Conservation (phyloP, 2,797 vertebrate genomes). For the Paguma larvata region DNA sequence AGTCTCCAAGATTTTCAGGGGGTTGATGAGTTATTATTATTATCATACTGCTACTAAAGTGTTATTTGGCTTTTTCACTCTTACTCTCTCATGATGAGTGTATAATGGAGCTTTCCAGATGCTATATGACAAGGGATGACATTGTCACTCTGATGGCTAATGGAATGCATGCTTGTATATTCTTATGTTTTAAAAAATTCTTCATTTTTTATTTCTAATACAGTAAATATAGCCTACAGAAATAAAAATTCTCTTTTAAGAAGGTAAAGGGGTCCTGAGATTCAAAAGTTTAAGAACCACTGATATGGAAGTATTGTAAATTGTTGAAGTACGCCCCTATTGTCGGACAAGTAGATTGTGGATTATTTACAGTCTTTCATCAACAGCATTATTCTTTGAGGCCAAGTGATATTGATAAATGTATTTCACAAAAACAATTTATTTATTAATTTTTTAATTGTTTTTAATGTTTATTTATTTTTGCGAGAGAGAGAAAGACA, state of each 20-base stretch:
- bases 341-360: neutral
- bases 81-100: neutral
- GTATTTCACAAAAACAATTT: neutral
- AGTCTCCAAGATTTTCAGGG: neutral
- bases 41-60: neutral
- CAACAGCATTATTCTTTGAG: neutral
- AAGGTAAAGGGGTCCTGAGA: neutral
- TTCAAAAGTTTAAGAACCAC: neutral
- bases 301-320: neutral
- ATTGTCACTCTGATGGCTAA: neutral
- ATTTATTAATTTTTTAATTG: no score
- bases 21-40: neutral
- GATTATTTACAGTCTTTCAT: neutral
- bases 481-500: no score
- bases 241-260: conserved; percentile 3
- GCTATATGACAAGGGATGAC: neutral
- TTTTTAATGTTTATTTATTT: no score
- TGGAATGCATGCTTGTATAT: neutral
- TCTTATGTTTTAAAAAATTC: neutral
- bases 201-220: neutral
- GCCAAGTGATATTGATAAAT: neutral
- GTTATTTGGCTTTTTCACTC: neutral
- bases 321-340: neutral
- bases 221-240: neutral
- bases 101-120: neutral